Base-by-base conservation (phyloP, 2,797 vertebrate genomes). In the Pipistrellus pygmaeus region DNA sequence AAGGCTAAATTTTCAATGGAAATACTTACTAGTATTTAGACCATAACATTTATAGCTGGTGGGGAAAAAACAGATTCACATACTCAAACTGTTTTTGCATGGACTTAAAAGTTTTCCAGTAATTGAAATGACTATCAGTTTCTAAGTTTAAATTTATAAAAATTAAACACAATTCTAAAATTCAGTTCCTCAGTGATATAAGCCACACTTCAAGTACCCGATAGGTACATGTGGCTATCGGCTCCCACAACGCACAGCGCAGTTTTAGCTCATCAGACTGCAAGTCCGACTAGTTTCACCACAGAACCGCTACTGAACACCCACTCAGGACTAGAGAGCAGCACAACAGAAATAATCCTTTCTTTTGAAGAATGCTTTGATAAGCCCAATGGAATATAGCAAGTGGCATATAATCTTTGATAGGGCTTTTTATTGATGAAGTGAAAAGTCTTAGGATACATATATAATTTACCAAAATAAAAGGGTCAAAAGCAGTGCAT, bases 121-220 rank as follows among this genome's bases (percentile, higher is more conserved):
- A 51, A 60, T 4, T 92, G 57, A 77, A 60, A 3, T 69, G 41
- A 85, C 3, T 23, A 77, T n/a, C 9, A 1, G 6, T 30, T 46
- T 80, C 72, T 81, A 93, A 90, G 83, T 72, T 66, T 60, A 73
- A 86, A 80, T 84, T 41, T 69, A 91, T 85, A 46, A 64, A 91
- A 48, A 64, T 53, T 78, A 68, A 30, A 38, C 60, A 62, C 71
- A 75, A 88, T 32, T 41, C 60, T 6, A 55, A 76, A 73, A 71
- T 72, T 71, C 46, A 64, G 25, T 64, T 90, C 23, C 46, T 78
- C 62, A 53, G 30, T 68, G 35, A 60, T 32, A 46, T 68, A 18
- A 88, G 32, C 32, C 32, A 46, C 23, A 44, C 10, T 46, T 53
- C 6, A 27, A 17, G 23, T 35, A 35, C n/a, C 78, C 32, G 41